These are phyloP conservation scores for Ommatoiulus sabulosus DNA, from an alignment of 2,888 invertebrate genomes.

Conservation along the genomic window DNA sequence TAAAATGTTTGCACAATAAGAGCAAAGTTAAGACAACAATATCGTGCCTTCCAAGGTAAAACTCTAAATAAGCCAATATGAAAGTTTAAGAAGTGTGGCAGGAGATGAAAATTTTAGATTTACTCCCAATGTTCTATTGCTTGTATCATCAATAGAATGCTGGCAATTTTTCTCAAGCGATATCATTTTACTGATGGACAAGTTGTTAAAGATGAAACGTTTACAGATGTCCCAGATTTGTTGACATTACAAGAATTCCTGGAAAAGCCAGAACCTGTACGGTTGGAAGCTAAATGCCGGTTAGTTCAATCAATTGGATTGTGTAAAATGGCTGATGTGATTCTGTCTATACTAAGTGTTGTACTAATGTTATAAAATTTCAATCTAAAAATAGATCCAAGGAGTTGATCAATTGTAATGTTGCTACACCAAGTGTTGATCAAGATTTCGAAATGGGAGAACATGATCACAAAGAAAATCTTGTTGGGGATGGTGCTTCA, in stretches of 20 bases:
- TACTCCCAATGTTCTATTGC: neutral
- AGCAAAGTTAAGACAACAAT: slow-evolving; percentile 21
- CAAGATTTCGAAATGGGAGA: neutral
- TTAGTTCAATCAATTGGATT: neutral
- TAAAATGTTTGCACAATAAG: neutral
- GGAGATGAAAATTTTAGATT: neutral
- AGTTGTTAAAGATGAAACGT: neutral
- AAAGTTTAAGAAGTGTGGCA: neutral
- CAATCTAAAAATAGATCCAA: neutral
- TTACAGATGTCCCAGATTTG: slow-evolving; percentile 14
- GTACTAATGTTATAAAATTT: neutral
- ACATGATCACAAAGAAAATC: neutral
- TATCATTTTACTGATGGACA: slow-evolving; percentile 5
- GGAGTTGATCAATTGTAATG: neutral
- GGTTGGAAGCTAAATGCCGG: neutral
- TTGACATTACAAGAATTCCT: neutral
- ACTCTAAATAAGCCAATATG: neutral
- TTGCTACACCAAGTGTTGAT: neutral
- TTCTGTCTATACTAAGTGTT: neutral
- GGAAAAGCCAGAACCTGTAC: neutral
- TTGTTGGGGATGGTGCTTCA: neutral
- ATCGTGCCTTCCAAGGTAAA: slow-evolving; percentile 38
- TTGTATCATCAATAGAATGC: neutral
- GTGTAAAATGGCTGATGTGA: neutral
- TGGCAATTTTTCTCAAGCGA: slow-evolving; percentile 26